These are phyloP conservation scores for Serilophus lunatus DNA, from an alignment of 2,113 vertebrate species.

Conservation along the genomic window DNA sequence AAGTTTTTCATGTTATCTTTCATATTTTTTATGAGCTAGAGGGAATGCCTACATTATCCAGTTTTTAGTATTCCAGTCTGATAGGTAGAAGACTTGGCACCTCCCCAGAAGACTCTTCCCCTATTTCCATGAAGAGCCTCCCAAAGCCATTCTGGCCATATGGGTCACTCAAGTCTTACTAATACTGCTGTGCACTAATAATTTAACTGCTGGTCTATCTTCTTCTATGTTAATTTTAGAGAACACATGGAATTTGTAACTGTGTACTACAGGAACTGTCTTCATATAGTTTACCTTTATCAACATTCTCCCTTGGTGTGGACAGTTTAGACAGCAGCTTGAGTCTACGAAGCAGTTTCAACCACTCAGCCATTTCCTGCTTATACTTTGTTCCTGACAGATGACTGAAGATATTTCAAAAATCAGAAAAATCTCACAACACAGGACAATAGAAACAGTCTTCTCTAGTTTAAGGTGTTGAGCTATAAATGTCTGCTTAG, in stretches of 20 bases:
- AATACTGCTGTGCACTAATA: not conserved
- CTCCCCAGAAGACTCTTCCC: not conserved
- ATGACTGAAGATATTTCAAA: not conserved
- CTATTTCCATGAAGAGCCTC: not conserved
- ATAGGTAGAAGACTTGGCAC: not conserved
- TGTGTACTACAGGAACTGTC: not conserved
- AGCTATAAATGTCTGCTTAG: not conserved
- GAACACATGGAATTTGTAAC: not conserved
- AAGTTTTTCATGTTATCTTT: not conserved
- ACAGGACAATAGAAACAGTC: not conserved
- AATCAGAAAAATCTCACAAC: not conserved
- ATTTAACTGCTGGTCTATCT: not conserved
- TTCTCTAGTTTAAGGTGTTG: not conserved
- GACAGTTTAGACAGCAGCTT: not conserved
- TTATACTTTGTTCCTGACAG: not conserved
- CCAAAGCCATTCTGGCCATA: not conserved
- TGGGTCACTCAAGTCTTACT: not conserved
- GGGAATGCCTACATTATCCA: not conserved
- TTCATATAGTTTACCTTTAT: conserved; percentile 38
- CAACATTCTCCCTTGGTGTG: not conserved
- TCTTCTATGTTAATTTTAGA: not conserved
- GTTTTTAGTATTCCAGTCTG: not conserved
- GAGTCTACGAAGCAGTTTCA: conserved; percentile 26
- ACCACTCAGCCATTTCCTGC: conserved; percentile 4
- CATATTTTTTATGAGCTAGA: not conserved